Conservation (phyloP, 2,797 vertebrate species). For the Channa striata region DNA sequence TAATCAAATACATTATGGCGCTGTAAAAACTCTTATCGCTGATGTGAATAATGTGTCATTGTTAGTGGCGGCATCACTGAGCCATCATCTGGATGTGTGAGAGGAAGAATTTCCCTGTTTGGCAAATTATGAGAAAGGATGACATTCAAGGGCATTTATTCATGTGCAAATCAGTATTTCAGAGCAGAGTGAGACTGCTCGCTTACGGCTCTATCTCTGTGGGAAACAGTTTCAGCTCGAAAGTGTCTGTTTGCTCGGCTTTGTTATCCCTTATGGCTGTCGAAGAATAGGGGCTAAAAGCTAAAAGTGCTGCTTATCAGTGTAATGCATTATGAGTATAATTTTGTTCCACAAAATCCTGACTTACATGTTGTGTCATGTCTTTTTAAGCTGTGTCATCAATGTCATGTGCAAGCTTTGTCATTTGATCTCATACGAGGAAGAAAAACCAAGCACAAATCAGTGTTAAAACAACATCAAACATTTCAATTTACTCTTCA, state of each 20-base stretch:
- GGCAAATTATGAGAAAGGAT: slow-evolving; percentile 71
- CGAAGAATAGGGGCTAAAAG: slow-evolving; percentile 45
- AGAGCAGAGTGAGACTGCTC: slow-evolving; percentile 60
- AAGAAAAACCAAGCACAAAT: slow-evolving; percentile 14
- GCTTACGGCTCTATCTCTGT: slow-evolving; percentile 50
- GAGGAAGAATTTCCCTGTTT: slow-evolving; percentile 67
- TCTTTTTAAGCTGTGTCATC: slow-evolving; percentile 29
- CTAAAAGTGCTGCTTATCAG: slow-evolving; percentile 44
- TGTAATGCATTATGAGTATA: slow-evolving; percentile 27
- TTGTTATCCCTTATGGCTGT: slow-evolving; percentile 54
- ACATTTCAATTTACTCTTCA: slow-evolving; percentile 33
- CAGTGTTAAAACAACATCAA: slow-evolving; percentile 37
- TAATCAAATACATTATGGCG: slow-evolving; percentile 52
- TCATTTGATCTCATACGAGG: slow-evolving; percentile 32
- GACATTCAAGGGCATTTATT: slow-evolving; percentile 77
- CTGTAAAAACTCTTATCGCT: slow-evolving; percentile 30
- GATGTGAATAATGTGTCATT: slow-evolving; percentile 62
- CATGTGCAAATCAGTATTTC: slow-evolving; percentile 75
- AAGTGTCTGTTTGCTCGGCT: slow-evolving; percentile 51
- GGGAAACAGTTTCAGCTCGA: slow-evolving; percentile 47
- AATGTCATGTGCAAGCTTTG: slow-evolving; percentile 25
- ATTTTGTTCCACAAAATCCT: slow-evolving; percentile 24
- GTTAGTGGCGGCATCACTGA: slow-evolving; percentile 53
- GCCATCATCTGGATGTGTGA: slow-evolving; percentile 53
- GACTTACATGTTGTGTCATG: slow-evolving; percentile 12